Evolutionary conservation across 2,113 vertebrate species (phyloP).

Genomic region (Solenodon paradoxus): DNA sequence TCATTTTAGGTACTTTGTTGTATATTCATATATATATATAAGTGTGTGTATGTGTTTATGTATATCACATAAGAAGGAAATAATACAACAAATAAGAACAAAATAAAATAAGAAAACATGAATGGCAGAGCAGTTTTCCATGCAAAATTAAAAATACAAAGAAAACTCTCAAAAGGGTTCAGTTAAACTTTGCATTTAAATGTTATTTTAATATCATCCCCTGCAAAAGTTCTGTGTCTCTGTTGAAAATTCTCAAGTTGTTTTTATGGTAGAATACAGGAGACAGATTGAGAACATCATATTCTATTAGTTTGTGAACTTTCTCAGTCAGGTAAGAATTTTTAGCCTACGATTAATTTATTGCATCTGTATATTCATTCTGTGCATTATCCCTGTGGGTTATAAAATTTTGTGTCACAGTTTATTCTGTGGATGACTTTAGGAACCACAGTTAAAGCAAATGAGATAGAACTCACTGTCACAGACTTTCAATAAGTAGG

Average conservation of each 20-base stretch:
- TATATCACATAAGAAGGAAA: too few relatives aligned
- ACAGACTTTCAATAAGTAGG: not conserved
- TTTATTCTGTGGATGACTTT: not conserved
- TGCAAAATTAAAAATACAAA: not conserved
- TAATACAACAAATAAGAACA: not conserved
- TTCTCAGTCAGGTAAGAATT: not conserved
- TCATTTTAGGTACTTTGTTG: too few relatives aligned
- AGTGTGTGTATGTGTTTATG: too few relatives aligned
- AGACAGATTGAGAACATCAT: not conserved
- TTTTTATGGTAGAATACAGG: not conserved
- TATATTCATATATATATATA: too few relatives aligned
- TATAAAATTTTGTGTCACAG: not conserved
- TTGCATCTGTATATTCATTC: not conserved
- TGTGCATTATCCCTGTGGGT: not conserved
- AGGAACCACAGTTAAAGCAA: not conserved
- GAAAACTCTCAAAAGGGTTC: not conserved
- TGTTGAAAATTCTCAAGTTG: not conserved
- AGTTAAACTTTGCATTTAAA: not conserved
- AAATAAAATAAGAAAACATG: not conserved
- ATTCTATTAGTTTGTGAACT: slow-evolving; percentile 8
- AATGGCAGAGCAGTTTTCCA: not conserved
- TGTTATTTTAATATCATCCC: not conserved
- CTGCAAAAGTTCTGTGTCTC: not conserved
- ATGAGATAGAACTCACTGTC: not conserved
- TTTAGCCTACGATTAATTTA: not conserved